Conservation (phyloP, 2,797 vertebrate genomes). For the Spinus pinus region DNA sequence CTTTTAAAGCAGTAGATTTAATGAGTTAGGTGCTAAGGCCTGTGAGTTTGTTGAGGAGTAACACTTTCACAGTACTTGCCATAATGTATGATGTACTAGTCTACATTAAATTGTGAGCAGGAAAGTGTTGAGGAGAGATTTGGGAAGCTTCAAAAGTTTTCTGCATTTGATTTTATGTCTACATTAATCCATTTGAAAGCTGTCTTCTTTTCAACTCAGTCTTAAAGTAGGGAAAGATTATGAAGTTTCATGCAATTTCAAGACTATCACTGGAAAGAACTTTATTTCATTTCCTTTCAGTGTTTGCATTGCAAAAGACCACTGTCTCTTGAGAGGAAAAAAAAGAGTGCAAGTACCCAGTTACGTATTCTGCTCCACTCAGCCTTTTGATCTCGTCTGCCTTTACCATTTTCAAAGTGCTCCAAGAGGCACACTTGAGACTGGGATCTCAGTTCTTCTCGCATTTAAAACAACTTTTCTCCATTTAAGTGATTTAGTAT, state of each 20-base stretch:
- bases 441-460: background rate
- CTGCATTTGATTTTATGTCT: background rate
- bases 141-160: background rate
- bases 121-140: background rate
- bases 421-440: background rate
- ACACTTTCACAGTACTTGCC: background rate
- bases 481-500: background rate
- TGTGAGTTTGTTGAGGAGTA: background rate
- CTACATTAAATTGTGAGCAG: background rate
- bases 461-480: background rate
- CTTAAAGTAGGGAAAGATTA: background rate
- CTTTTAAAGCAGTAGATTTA: constrained; percentile 36
- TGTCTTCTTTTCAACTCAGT: background rate
- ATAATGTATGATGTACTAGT: background rate
- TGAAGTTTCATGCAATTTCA: background rate
- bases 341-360: background rate
- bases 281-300: background rate
- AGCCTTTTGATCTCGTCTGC: background rate
- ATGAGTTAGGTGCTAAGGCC: constrained; percentile 21
- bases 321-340: background rate
- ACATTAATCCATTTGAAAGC: background rate
- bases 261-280: background rate
- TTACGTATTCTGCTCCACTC: background rate
- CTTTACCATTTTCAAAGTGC: background rate
- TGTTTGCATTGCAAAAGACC: background rate